phyloP scores from a whole-genome alignment of 2,888 invertebrate species.

The Osedax fenrisi region DNA sequence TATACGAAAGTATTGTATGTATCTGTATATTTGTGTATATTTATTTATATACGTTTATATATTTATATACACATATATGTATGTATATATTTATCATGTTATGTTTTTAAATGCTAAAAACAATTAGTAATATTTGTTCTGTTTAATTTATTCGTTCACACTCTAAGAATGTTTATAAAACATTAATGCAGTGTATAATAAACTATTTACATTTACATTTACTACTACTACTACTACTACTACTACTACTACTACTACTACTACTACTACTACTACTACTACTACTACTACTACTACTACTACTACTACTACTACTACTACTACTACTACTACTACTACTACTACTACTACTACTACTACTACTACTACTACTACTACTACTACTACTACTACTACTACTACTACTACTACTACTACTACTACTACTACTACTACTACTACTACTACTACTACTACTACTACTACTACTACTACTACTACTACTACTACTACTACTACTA shows the following conservation, averaged over 20 bases:
- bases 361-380: slow-evolving; percentile 7
- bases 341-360: slow-evolving; percentile 2
- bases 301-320: slow-evolving; percentile 2
- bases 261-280: background rate
- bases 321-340: background rate
- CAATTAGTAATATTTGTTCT: too few species aligned
- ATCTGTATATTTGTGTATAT: too few species aligned
- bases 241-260: background rate
- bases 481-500: background rate
- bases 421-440: slow-evolving; percentile 10
- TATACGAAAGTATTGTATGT: too few species aligned
- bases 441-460: slow-evolving; percentile 7
- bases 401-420: background rate
- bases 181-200: too few species aligned
- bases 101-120: too few species aligned
- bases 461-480: slow-evolving; percentile 5
- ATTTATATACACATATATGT: too few species aligned
- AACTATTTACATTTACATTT: too few species aligned
- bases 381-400: slow-evolving; percentile 8
- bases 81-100: too few species aligned
- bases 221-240: too few species aligned
- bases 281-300: background rate
- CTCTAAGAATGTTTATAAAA: too few species aligned
- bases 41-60: too few species aligned
- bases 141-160: too few species aligned